Base-by-base conservation (phyloP, 2,797 vertebrate species). In the Menidia menidia region DNA sequence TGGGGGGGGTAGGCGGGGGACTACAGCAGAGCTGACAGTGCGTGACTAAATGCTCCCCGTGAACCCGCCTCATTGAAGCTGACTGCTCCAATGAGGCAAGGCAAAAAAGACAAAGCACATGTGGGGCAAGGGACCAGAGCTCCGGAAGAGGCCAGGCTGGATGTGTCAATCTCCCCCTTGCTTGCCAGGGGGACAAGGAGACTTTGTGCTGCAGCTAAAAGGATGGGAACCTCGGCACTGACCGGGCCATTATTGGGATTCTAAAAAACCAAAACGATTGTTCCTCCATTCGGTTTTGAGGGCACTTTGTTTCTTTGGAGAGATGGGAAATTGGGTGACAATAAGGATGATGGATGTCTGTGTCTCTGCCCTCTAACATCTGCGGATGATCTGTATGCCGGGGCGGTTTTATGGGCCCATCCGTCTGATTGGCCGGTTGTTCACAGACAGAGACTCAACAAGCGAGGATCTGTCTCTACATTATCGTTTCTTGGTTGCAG, bases 11-110 rank as follows among this genome's bases (percentile, higher is more conserved):
- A 82, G 65, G 59, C 14, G 59, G 73, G 81, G 75, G 88, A 81
- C 89, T 89, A 87, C 81, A 83, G 89, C 84, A 86, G 92, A 69
- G 81, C 86, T 89, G 91, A 92, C 92, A 92, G 89, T 74, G 89
- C 86, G 76, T 91, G 90, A 93, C 90, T 92, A 92, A 94, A 92
- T 68, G 84, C 88, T 77, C 88, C 77, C 81, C 41, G 42, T 77
- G 85, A 86, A 89, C 86, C 83, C 66, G 76, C 78, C 79, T 86
- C 85, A 90, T 88, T 86, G 84, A 76, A 88, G 73, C 83, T 78
- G 87, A 86, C 82, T 88, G 84, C 84, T 89, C 64, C 90, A 89
- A 86, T 88, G 88, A 91, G 90, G 88, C 85, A 63, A 80, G 77
- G 79, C 73, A 42, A 67, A 58, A 45, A 50, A 85, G 84, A 89